These are phyloP conservation scores for Torymus tubicola DNA, from an alignment of 2,888 invertebrate species.

Conservation along the genomic window DNA sequence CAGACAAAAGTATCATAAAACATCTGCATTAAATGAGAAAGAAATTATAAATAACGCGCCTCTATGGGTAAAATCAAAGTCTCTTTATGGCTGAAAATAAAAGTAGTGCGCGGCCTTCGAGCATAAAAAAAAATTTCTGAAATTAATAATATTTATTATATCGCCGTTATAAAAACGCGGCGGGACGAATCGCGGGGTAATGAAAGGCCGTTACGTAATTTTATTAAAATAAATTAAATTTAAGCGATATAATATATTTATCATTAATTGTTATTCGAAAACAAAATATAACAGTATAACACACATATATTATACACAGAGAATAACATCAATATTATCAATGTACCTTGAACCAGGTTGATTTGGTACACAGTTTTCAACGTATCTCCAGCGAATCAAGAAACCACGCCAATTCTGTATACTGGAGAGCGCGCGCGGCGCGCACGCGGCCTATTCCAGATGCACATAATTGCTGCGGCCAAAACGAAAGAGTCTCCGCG, in stretches of 20 bases:
- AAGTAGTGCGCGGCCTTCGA: constrained; percentile 5
- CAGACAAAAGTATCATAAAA: constrained; percentile 56
- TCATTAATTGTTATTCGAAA: no score
- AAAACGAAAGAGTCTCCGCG: constrained; percentile 42
- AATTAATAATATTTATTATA: constrained; percentile 11
- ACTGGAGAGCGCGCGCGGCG: constrained; percentile 18
- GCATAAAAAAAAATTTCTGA: constrained; percentile 11
- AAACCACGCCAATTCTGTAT: constrained; percentile 45
- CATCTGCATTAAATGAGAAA: constrained; percentile 56
- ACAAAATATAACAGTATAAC: no score
- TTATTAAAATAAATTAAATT: no score
- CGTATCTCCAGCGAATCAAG: constrained; percentile 34
- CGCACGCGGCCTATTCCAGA: constrained; percentile 23
- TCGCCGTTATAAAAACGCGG: background rate
- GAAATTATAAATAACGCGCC: constrained; percentile 55
- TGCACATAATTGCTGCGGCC: constrained; percentile 54
- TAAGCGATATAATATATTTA: no score
- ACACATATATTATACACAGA: no score
- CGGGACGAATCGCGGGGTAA: no score
- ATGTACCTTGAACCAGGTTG: no score
- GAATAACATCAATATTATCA: no score
- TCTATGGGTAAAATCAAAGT: constrained; percentile 35
- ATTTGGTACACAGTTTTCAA: no score
- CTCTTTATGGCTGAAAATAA: constrained; percentile 40
- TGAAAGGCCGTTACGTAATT: no score